A percentile compares a stretch with the other conserved stretches of the same genome.
Evolutionary conservation across 2,113 vertebrate genomes (phyloP).

Genomic region (Heterochromis multidens): DNA sequence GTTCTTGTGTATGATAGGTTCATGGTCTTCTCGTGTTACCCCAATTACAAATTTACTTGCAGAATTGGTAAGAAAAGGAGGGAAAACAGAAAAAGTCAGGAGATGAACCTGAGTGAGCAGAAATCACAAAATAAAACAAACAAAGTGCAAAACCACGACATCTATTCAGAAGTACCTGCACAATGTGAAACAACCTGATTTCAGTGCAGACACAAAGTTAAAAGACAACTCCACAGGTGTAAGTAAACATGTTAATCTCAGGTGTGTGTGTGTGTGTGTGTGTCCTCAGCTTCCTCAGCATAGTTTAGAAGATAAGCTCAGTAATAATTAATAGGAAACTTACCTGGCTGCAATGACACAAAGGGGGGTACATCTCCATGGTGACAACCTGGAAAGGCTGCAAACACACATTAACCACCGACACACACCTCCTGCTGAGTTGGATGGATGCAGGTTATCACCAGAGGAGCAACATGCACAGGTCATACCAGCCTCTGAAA

Average conservation of each 20-base stretch:
- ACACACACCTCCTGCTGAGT: background rate
- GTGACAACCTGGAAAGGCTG: background rate
- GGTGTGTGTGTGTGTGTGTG: background rate
- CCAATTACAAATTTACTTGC: background rate
- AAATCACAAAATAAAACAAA: background rate
- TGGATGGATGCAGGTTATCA: background rate
- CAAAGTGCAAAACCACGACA: background rate
- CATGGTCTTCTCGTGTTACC: background rate
- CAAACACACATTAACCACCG: background rate
- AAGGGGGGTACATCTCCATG: conserved; percentile 33
- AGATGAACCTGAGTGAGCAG: background rate
- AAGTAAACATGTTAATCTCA: background rate
- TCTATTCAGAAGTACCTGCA: background rate
- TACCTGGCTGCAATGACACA: conserved; percentile 27
- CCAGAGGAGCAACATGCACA: conserved; percentile 61
- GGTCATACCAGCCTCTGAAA: conserved; percentile 72
- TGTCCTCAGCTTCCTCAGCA: background rate
- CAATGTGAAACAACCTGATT: background rate
- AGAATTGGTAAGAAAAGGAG: background rate
- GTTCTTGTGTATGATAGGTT: background rate
- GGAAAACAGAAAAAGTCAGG: background rate
- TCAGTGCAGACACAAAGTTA: background rate
- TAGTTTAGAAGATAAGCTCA: background rate
- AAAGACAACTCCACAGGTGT: background rate
- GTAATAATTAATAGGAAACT: conserved; percentile 55